phyloP scores from a whole-genome alignment of 30 jellyfish, hydroid and myxozoan species.

The Sanderia malayensis region DNA sequence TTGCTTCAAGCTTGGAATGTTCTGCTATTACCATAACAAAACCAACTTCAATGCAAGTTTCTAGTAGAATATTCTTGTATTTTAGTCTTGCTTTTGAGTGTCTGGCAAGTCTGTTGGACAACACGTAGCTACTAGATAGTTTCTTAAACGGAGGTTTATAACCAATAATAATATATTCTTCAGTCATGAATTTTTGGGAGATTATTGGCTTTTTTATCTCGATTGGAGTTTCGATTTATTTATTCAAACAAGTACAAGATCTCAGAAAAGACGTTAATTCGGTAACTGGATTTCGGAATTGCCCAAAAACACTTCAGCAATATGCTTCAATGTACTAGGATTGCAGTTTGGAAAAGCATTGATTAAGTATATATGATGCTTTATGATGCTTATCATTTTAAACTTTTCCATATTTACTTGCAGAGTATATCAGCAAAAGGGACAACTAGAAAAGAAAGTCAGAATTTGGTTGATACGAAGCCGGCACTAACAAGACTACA shows the following conservation, averaged over 20 bases:
- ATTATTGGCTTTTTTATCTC: slow-evolving; percentile 26
- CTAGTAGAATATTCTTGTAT: too few relatives aligned
- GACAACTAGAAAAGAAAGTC: neutral
- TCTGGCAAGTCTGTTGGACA: too few relatives aligned
- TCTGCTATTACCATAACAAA: neutral
- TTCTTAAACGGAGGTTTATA: too few relatives aligned
- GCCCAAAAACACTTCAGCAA: too few relatives aligned
- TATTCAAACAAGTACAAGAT: slow-evolving; percentile 31
- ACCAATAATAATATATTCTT: neutral
- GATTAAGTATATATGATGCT: neutral
- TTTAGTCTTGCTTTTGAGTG: too few relatives aligned
- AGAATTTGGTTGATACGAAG: neutral
- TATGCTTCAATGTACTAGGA: too few relatives aligned
- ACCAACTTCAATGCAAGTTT: too few relatives aligned
- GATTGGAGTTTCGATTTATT: slow-evolving; percentile 12
- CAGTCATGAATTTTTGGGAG: slow-evolving; percentile 27
- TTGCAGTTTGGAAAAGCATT: too few relatives aligned
- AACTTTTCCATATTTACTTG: neutral
- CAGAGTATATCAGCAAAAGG: neutral
- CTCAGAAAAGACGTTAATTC: neutral
- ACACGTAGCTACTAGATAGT: too few relatives aligned
- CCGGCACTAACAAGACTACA: slow-evolving; percentile 36
- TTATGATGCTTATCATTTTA: too few relatives aligned
- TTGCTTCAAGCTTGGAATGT: neutral
- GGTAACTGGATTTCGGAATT: too few relatives aligned